phyloP scores from a whole-genome alignment of 2,888 invertebrate species.

The Lepetodrilus schrolli region DNA sequence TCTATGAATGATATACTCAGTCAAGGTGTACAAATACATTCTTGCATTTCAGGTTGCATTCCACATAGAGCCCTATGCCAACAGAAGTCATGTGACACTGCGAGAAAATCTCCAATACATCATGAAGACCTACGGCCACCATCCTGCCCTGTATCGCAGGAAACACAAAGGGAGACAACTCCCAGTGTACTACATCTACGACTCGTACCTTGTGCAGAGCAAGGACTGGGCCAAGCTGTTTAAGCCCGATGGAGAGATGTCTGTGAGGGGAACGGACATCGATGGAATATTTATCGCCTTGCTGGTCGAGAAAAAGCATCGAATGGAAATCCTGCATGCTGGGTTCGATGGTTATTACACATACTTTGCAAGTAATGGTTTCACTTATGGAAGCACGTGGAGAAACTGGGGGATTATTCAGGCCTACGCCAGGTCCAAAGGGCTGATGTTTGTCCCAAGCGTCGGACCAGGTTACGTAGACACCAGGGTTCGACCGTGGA shows the following conservation, averaged over 20 bases:
- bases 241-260: constrained; percentile 75
- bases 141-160: constrained; percentile 78
- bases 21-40: too few relatives aligned
- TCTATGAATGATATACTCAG: too few relatives aligned
- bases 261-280: constrained; percentile 78
- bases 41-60: constrained; percentile 77
- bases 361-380: constrained; percentile 81
- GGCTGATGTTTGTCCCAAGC: constrained; percentile 80
- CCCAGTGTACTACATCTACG: constrained; percentile 82
- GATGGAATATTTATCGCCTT: constrained; percentile 81
- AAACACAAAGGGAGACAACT: constrained; percentile 58
- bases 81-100: constrained; percentile 64
- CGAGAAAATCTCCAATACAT: constrained; percentile 74
- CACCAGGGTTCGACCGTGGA: constrained; percentile 80
- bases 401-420: constrained; percentile 61
- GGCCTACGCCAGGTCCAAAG: constrained; percentile 50
- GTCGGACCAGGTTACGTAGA: constrained; percentile 84
- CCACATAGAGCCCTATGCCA: constrained; percentile 79
- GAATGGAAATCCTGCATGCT: constrained; percentile 72
- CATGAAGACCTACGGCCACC: constrained; percentile 76
- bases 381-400: constrained; percentile 80
- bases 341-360: constrained; percentile 80
- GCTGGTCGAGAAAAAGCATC: constrained; percentile 78
- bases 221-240: constrained; percentile 77
- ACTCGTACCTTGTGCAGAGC: constrained; percentile 79